These are phyloP conservation scores for Cephus spinipes DNA, from an alignment of 2,888 invertebrate genomes.

Conservation along the genomic window DNA sequence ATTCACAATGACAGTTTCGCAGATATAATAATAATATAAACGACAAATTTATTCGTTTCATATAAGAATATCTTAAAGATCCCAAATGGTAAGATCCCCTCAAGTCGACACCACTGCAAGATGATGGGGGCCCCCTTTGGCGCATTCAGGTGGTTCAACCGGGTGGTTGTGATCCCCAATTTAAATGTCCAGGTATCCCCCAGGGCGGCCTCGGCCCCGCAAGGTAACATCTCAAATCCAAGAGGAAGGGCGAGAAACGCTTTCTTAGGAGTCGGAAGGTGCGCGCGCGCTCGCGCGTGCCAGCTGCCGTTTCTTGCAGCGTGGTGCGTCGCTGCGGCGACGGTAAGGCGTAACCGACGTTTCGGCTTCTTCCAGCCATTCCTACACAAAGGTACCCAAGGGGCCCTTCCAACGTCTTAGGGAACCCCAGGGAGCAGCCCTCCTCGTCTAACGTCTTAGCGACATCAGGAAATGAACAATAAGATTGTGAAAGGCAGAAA, in stretches of 20 bases:
- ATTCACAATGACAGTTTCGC: background rate
- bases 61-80: background rate
- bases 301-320: background rate
- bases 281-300: constrained; percentile 44
- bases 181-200: constrained; percentile 63
- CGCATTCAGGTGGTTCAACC: constrained; percentile 61
- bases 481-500: background rate
- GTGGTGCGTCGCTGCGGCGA: constrained; percentile 65
- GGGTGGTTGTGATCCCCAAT: constrained; percentile 50
- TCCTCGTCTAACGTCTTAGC: constrained; percentile 51
- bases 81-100: constrained; percentile 9
- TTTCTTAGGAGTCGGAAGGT: constrained; percentile 45
- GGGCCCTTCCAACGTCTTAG: constrained; percentile 55
- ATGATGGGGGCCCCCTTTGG: constrained; percentile 55
- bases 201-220: constrained; percentile 29
- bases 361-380: constrained; percentile 63
- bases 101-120: constrained; percentile 39
- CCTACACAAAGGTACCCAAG: constrained; percentile 38
- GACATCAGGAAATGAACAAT: background rate
- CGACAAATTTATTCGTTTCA: background rate
- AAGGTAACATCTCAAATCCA: constrained; percentile 51
- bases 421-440: constrained; percentile 26
- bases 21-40: background rate
- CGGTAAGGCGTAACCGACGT: constrained; percentile 65
- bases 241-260: constrained; percentile 27